Evolutionary conservation across 2,797 vertebrate species (phyloP).

Genomic region (Acanthurus lineatus): DNA sequence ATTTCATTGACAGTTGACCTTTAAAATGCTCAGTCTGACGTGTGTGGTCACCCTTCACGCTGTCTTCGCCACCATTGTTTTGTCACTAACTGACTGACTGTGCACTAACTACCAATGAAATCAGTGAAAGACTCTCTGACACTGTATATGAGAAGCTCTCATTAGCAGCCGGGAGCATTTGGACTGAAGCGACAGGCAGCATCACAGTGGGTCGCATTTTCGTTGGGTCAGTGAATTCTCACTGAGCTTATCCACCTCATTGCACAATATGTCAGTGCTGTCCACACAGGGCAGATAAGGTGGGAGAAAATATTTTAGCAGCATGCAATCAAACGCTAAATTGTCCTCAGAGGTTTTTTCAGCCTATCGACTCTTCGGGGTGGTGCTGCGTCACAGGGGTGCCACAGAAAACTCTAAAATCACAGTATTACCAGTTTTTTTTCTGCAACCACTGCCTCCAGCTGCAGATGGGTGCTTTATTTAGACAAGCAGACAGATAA

Average conservation of each 20-base stretch:
- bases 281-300: conserved; percentile 11
- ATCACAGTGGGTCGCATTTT: conserved; percentile 38
- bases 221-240: conserved; percentile 49
- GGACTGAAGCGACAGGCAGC: conserved; percentile 10
- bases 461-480: background rate
- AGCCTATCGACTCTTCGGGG: background rate
- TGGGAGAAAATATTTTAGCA: background rate
- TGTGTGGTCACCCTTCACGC: background rate
- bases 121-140: conserved; percentile 25
- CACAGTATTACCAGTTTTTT: no score
- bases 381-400: fast-evolving
- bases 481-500: background rate
- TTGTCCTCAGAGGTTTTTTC: background rate
- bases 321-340: conserved; percentile 6
- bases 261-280: conserved; percentile 37
- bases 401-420: no score
- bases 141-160: background rate
- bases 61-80: background rate
- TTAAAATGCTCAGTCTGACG: background rate
- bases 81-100: conserved; percentile 7
- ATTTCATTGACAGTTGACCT: conserved; percentile 27
- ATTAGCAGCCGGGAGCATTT: conserved; percentile 12
- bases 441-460: no score
- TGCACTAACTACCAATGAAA: background rate
- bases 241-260: conserved; percentile 27